phyloP scores from a whole-genome alignment of 2,113 vertebrate species.

The Caloenas nicobarica region DNA sequence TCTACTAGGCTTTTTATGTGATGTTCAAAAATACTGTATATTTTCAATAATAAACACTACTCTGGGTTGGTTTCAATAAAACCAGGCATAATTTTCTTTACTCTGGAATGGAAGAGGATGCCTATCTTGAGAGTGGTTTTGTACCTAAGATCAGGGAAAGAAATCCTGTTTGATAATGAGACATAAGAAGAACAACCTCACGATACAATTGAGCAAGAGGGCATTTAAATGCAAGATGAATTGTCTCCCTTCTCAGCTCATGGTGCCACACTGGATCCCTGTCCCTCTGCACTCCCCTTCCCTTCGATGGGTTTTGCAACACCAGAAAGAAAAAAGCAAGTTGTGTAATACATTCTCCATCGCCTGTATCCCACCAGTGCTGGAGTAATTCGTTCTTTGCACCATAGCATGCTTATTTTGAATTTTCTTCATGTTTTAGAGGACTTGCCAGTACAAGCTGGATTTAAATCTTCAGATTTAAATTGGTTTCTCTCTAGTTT shows the following conservation, averaged over 20 bases:
- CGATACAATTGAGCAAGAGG: neutral
- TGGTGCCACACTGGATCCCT: neutral
- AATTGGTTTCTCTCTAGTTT: neutral
- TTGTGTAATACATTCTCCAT: neutral
- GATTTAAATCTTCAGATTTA: neutral
- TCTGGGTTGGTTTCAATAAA: conserved; percentile 68
- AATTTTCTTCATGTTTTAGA: neutral
- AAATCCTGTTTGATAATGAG: neutral
- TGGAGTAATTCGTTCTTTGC: neutral
- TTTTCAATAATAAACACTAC: conserved; percentile 74
- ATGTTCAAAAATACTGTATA: conserved; percentile 69
- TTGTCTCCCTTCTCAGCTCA: neutral
- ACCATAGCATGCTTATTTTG: neutral
- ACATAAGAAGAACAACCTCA: neutral
- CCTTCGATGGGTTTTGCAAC: neutral
- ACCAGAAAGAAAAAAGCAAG: neutral
- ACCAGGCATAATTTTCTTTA: neutral
- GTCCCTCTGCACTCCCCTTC: neutral
- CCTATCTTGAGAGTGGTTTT: neutral
- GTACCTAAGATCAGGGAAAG: neutral
- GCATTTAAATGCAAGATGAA: neutral
- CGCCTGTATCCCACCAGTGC: neutral
- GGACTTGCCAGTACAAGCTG: neutral
- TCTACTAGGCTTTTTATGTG: conserved; percentile 68
- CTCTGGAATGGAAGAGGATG: neutral